A percentile compares a stretch with the other conserved stretches of the same genome.
Conservation (phyloP, 2,113 vertebrate species). For the Hypomesus transpacificus region DNA sequence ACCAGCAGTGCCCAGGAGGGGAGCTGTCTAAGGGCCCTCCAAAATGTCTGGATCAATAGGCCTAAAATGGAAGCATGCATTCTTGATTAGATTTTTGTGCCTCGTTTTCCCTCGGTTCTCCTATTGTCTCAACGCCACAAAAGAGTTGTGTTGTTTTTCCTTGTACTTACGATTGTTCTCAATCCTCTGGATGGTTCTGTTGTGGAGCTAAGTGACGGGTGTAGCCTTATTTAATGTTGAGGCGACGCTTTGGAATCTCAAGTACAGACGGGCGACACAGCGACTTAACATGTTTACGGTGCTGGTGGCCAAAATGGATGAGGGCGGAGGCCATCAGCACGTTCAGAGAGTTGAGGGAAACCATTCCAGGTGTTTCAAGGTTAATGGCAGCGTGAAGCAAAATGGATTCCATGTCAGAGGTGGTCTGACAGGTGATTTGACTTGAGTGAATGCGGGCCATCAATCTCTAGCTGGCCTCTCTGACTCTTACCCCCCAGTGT, state of each 20-base stretch:
- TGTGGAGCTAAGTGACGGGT: neutral
- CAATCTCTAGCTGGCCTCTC: slow-evolving; percentile 63
- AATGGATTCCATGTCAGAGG: slow-evolving; percentile 74
- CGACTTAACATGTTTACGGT: neutral
- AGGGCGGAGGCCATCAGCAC: slow-evolving; percentile 26
- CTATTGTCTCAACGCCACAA: neutral
- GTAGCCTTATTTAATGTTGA: slow-evolving; percentile 37
- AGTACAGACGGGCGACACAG: neutral
- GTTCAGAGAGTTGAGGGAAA: neutral
- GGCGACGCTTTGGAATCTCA: slow-evolving; percentile 14
- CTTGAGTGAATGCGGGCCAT: slow-evolving; percentile 67
- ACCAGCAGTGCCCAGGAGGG: slow-evolving; percentile 21
- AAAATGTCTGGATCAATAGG: slow-evolving; percentile 35
- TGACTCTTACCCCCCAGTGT: slow-evolving; percentile 46
- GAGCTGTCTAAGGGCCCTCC: slow-evolving; percentile 10
- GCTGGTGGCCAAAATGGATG: slow-evolving; percentile 11
- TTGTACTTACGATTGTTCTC: neutral
- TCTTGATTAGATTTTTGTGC: slow-evolving; percentile 4
- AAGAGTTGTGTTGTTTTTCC: slow-evolving; percentile 1
- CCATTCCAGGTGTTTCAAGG: slow-evolving; percentile 46
- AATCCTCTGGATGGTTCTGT: slow-evolving; percentile 1
- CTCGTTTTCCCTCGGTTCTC: neutral
- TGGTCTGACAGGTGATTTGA: slow-evolving; percentile 76
- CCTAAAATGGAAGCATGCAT: slow-evolving; percentile 10
- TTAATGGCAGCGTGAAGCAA: slow-evolving; percentile 74